Conservation (phyloP, 2,797 vertebrate species). For the Meda fulgida region DNA sequence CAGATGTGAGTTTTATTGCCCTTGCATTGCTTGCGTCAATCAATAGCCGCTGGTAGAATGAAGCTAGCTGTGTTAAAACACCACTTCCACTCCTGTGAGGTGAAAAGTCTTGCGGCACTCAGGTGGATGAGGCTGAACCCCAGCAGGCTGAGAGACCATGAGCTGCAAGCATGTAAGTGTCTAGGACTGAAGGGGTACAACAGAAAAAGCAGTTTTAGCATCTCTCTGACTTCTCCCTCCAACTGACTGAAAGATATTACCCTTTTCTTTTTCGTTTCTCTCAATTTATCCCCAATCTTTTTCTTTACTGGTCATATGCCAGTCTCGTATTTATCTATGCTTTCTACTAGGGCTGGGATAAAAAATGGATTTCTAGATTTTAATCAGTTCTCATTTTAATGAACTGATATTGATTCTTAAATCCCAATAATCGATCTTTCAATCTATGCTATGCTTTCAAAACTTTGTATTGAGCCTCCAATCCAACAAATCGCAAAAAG, state of each 20-base stretch:
- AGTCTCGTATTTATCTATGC: neutral
- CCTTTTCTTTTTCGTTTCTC: neutral
- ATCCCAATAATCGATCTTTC: neutral
- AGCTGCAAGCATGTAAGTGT: conserved; percentile 16
- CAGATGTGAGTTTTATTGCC: conserved; percentile 64
- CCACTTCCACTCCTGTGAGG: conserved; percentile 63
- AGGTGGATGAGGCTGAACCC: conserved; percentile 36
- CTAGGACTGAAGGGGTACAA: conserved; percentile 3
- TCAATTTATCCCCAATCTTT: neutral
- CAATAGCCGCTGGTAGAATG: conserved; percentile 51
- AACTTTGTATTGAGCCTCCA: neutral
- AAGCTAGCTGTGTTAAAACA: conserved; percentile 68
- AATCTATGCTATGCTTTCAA: neutral
- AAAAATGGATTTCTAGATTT: neutral
- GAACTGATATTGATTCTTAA: neutral
- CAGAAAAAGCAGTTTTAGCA: conserved; percentile 6
- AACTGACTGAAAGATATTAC: conserved; percentile 8
- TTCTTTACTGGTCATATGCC: neutral
- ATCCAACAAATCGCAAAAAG: neutral
- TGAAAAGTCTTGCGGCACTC: conserved; percentile 36
- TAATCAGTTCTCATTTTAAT: neutral
- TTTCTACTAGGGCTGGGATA: neutral
- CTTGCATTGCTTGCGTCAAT: conserved; percentile 61
- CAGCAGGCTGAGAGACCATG: conserved; percentile 27
- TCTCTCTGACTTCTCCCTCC: neutral